Evolutionary conservation across 2,888 invertebrate species (phyloP).

Genomic region (Timandra comae): DNA sequence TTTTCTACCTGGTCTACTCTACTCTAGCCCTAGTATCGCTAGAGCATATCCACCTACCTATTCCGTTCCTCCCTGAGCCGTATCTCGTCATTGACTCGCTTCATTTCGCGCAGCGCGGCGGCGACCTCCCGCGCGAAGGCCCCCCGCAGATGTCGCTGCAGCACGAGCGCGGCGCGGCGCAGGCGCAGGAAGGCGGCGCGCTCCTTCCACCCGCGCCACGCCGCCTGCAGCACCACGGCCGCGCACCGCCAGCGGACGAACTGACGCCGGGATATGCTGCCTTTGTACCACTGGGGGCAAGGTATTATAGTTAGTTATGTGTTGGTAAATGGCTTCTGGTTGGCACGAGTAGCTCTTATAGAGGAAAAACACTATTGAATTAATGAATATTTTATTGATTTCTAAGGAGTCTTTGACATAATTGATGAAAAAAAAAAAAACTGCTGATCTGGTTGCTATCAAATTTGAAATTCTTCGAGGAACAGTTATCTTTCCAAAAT

Average conservation of each 20-base stretch:
- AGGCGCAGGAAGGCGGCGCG: constrained; percentile 87
- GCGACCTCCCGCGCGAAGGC: constrained; percentile 94
- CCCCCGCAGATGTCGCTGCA: constrained; percentile 90
- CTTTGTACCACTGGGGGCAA: constrained; percentile 83
- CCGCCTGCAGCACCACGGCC: constrained; percentile 86
- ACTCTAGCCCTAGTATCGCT: not conserved
- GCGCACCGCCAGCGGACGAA: constrained; percentile 81
- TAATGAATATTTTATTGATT: too few relatives aligned
- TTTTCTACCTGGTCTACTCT: not conserved
- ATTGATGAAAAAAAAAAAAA: too few relatives aligned
- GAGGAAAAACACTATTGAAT: too few relatives aligned
- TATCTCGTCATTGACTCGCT: constrained; percentile 90
- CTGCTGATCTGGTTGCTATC: too few relatives aligned
- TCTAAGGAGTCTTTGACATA: too few relatives aligned
- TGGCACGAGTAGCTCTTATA: too few relatives aligned
- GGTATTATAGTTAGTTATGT: too few relatives aligned
- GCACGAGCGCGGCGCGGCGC: constrained; percentile 89
- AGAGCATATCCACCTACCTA: constrained; percentile 48
- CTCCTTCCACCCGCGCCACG: constrained; percentile 90
- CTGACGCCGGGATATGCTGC: constrained; percentile 79
- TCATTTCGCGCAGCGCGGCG: constrained; percentile 90
- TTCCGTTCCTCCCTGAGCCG: constrained; percentile 81
- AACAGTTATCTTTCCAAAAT: too few relatives aligned
- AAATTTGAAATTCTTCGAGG: too few relatives aligned
- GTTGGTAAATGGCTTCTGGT: too few relatives aligned